Percentiles rank a stretch among this genome's conserved stretches.
phyloP scores from a whole-genome alignment of 2,888 invertebrate genomes.

The Sphaerophoria taeniata region DNA sequence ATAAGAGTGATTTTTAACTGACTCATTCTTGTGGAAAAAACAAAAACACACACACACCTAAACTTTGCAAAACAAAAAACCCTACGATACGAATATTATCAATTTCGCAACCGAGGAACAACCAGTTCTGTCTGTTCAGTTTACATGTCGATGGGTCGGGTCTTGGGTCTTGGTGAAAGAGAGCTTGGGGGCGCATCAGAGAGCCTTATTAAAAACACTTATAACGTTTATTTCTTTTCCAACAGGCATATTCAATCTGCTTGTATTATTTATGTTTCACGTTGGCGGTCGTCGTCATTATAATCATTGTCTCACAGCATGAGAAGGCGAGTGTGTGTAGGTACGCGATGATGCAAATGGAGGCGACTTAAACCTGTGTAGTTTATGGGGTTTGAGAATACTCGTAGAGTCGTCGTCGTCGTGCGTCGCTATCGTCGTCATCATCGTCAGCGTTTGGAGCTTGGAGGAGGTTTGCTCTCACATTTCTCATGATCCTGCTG shows the following conservation, averaged over 20 bases:
- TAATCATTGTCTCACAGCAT: no score
- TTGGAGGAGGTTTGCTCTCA: no score
- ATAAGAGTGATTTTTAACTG: slow-evolving; percentile 14
- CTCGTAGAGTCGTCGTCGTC: background rate
- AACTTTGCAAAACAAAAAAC: background rate
- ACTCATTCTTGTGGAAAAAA: background rate
- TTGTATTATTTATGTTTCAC: slow-evolving; percentile 3
- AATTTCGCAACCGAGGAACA: slow-evolving; percentile 2
- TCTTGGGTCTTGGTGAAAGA: no score
- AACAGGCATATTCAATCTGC: background rate
- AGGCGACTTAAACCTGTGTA: no score
- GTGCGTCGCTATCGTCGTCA: no score
- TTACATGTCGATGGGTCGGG: no score
- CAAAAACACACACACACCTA: background rate
- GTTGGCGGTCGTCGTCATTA: background rate
- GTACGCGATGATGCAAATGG: slow-evolving; percentile 3
- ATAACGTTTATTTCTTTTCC: slow-evolving; percentile 4
- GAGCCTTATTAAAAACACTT: slow-evolving; percentile 30
- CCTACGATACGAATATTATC: slow-evolving; percentile 4
- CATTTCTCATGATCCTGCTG: background rate
- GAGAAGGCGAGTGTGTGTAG: slow-evolving; percentile 2
- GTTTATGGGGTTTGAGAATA: no score
- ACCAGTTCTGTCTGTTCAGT: no score
- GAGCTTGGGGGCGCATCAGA: no score
- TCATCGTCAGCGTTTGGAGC: no score